Conservation (phyloP, 2,888 invertebrate species). For the Abrostola tripartita region DNA sequence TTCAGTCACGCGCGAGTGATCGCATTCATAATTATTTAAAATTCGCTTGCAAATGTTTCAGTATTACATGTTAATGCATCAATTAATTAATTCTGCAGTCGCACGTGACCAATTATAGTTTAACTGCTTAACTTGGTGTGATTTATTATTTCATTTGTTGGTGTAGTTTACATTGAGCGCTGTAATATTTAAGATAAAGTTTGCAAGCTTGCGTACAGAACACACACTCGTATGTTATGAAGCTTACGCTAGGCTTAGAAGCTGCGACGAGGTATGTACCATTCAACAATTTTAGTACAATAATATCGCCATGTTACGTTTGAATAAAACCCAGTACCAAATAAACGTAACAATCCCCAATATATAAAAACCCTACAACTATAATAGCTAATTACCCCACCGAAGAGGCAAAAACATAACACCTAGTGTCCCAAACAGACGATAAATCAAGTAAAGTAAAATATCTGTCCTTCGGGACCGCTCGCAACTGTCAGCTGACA, state of each 20-base stretch:
- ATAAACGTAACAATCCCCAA: slow-evolving; percentile 23
- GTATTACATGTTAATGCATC: slow-evolving; percentile 55
- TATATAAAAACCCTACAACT: slow-evolving; percentile 35
- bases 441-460: slow-evolving; percentile 82
- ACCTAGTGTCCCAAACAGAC: slow-evolving; percentile 67
- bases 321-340: slow-evolving; percentile 11
- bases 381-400: slow-evolving; percentile 66
- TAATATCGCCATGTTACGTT: too few relatives aligned
- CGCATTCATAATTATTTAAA: slow-evolving; percentile 81
- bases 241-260: too few relatives aligned
- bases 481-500: slow-evolving; percentile 74
- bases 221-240: too few relatives aligned
- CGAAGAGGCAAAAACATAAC: slow-evolving; percentile 65
- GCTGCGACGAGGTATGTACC: too few relatives aligned
- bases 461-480: slow-evolving; percentile 76
- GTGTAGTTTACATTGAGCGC: slow-evolving; percentile 21
- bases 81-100: slow-evolving; percentile 65
- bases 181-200: slow-evolving; percentile 10
- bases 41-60: slow-evolving; percentile 62
- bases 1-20: slow-evolving; percentile 75
- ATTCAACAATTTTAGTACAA: too few relatives aligned
- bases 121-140: slow-evolving; percentile 45
- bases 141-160: slow-evolving; percentile 42
- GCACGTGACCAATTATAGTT: slow-evolving; percentile 49
- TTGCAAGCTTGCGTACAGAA: not conserved